Percentiles rank a stretch among this genome's conserved stretches.
phyloP scores from a whole-genome alignment of 2,888 invertebrate genomes.

The Stenchaetothrips biformis region DNA sequence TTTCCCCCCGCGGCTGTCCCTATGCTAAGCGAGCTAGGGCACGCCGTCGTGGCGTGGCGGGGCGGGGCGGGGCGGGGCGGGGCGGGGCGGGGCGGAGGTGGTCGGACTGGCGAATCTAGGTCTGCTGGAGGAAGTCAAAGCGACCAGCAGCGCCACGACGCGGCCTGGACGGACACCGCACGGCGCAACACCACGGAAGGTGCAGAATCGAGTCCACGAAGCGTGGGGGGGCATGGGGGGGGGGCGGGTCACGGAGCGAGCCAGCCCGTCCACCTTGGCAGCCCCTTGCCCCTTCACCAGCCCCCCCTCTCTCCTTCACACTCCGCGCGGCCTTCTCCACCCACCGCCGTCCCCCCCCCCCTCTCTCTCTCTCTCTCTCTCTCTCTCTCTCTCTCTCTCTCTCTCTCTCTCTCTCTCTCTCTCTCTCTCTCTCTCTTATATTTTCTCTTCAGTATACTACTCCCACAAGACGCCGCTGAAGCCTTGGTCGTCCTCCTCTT shows the following conservation, averaged over 20 bases:
- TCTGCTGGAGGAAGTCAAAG: too few relatives aligned
- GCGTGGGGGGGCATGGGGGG: background rate
- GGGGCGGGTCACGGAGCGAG: background rate
- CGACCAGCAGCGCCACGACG: too few relatives aligned
- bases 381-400: background rate
- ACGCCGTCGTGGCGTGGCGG: too few relatives aligned
- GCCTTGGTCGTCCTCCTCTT: background rate
- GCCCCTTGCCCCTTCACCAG: background rate
- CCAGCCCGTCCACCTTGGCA: background rate
- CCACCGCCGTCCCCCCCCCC: background rate
- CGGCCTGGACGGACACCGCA: background rate
- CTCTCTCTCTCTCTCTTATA: too few relatives aligned
- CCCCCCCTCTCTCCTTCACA: background rate
- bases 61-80: too few relatives aligned
- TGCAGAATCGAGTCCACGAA: background rate
- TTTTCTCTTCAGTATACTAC: too few relatives aligned
- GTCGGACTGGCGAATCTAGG: too few relatives aligned
- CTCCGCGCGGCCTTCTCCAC: background rate
- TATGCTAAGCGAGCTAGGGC: too few relatives aligned
- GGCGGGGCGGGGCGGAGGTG: too few relatives aligned
- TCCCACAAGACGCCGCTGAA: too few relatives aligned
- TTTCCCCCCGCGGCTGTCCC: too few relatives aligned
- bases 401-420: too few relatives aligned
- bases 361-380: background rate
- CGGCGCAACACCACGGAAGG: background rate